Evolutionary conservation across 2,113 vertebrate species (phyloP).

Genomic region (Poeciliopsis turrubarensis): DNA sequence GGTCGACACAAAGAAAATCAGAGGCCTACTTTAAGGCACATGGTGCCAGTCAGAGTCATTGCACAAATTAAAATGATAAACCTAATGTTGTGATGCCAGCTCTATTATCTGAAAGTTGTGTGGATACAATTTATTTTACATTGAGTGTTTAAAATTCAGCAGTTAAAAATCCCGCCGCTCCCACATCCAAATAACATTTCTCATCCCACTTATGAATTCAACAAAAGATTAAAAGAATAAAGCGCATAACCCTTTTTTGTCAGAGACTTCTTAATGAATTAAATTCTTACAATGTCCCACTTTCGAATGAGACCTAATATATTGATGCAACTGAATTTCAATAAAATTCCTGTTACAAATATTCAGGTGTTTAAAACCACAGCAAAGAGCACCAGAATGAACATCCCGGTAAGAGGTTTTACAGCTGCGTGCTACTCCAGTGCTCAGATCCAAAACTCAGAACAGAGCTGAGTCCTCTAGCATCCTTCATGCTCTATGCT

Average conservation of each 20-base stretch:
- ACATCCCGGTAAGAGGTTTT: background rate
- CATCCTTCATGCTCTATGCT: constrained; percentile 65
- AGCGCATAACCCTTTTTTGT: constrained; percentile 6
- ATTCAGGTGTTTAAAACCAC: background rate
- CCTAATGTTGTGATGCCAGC: constrained; percentile 2
- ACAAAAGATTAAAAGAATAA: constrained; percentile 14
- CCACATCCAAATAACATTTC: constrained; percentile 13
- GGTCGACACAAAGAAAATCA: constrained; percentile 1
- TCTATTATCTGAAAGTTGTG: background rate
- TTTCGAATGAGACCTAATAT: background rate
- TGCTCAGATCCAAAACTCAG: constrained; percentile 1
- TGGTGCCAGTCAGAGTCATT: constrained; percentile 9
- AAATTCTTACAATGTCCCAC: background rate
- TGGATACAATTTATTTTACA: constrained; percentile 1
- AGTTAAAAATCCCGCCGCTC: background rate
- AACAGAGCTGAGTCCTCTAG: background rate
- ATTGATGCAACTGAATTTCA: background rate
- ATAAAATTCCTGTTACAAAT: background rate
- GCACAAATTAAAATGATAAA: background rate
- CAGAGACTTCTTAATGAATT: background rate
- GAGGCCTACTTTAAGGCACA: constrained; percentile 14
- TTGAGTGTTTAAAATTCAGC: constrained; percentile 5
- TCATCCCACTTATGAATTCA: background rate
- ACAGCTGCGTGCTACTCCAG: background rate
- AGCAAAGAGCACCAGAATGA: background rate